Percentiles rank a stretch among this genome's conserved stretches.
These are phyloP conservation scores for Pachliopta kotzebuea DNA, from an alignment of 2,888 invertebrate species.

Conservation along the genomic window DNA sequence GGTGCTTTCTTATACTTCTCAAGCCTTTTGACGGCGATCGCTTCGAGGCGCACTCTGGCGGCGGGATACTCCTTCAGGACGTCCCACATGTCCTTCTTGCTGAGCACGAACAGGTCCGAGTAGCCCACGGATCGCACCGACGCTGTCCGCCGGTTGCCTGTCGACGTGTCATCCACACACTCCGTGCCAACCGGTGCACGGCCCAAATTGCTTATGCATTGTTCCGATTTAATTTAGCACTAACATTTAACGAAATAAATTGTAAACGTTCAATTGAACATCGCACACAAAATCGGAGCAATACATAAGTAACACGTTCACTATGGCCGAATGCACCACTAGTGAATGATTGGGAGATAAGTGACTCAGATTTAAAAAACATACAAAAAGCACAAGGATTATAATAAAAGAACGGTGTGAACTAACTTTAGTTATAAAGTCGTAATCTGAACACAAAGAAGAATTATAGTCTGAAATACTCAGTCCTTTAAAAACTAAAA, in stretches of 20 bases:
- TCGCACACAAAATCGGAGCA: slow-evolving; percentile 34
- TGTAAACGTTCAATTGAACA: slow-evolving; percentile 5
- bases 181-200: slow-evolving; percentile 76
- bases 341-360: slow-evolving; percentile 34
- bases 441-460: slow-evolving; percentile 49
- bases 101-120: slow-evolving; percentile 98
- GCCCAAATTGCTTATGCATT: slow-evolving; percentile 48
- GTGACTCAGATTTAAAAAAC: slow-evolving; percentile 12
- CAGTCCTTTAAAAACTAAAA: slow-evolving; percentile 54
- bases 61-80: slow-evolving; percentile 98
- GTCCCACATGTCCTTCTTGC: slow-evolving; percentile 99
- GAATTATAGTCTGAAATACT: slow-evolving; percentile 46
- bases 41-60: slow-evolving; percentile 95
- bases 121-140: slow-evolving; percentile 99
- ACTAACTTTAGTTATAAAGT: slow-evolving; percentile 28
- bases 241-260: slow-evolving; percentile 2
- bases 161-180: slow-evolving; percentile 81
- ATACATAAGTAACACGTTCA: slow-evolving; percentile 37
- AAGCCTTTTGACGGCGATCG: slow-evolving; percentile 97
- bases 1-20: slow-evolving; percentile 98
- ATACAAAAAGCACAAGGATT: slow-evolving; percentile 24
- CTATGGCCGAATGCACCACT: slow-evolving; percentile 56
- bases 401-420: slow-evolving; percentile 22
- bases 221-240: slow-evolving; percentile 40
- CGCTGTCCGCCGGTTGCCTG: slow-evolving; percentile 98